Conservation (phyloP, 1,140 invertebrate species). For the Cecropterus lyciades region DNA sequence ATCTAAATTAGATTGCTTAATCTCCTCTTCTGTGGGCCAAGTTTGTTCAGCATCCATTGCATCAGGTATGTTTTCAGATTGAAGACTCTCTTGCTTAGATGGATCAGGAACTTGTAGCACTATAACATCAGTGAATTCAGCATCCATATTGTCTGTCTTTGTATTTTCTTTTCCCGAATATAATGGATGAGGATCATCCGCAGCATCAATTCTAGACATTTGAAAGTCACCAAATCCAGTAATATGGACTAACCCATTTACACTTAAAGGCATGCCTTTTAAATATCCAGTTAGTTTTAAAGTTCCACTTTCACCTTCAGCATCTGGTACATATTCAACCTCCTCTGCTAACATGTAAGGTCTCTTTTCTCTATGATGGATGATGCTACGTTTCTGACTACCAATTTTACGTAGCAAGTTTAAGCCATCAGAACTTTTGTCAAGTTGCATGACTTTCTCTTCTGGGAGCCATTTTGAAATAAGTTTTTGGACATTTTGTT, state of each 20-base stretch:
- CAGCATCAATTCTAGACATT: constrained; percentile 91
- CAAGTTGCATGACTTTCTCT: constrained; percentile 92
- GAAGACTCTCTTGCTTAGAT: constrained; percentile 89
- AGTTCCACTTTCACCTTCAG: constrained; percentile 87
- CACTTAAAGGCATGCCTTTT: constrained; percentile 91
- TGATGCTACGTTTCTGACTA: constrained; percentile 90
- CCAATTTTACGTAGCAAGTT: constrained; percentile 92
- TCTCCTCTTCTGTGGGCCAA: constrained; percentile 97
- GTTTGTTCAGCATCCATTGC: constrained; percentile 98
- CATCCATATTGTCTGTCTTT: constrained; percentile 67
- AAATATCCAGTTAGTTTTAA: constrained; percentile 95
- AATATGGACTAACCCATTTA: constrained; percentile 95
- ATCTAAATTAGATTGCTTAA: constrained; percentile 88
- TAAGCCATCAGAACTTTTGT: constrained; percentile 90
- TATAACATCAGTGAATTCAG: constrained; percentile 68
- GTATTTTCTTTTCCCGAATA: constrained; percentile 80
- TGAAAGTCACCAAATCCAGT: constrained; percentile 97
- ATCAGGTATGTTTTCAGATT: constrained; percentile 93
- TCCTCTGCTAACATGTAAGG: constrained; percentile 93
- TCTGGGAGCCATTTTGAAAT: constrained; percentile 92
- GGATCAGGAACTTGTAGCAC: constrained; percentile 89
- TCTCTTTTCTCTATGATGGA: constrained; percentile 91
- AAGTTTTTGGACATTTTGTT: constrained; percentile 90
- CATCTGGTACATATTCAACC: constrained; percentile 87
- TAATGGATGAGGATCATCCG: constrained; percentile 91